Evolutionary conservation across 1,140 invertebrate genomes (phyloP).

Genomic region (Ruditapes philippinarum): DNA sequence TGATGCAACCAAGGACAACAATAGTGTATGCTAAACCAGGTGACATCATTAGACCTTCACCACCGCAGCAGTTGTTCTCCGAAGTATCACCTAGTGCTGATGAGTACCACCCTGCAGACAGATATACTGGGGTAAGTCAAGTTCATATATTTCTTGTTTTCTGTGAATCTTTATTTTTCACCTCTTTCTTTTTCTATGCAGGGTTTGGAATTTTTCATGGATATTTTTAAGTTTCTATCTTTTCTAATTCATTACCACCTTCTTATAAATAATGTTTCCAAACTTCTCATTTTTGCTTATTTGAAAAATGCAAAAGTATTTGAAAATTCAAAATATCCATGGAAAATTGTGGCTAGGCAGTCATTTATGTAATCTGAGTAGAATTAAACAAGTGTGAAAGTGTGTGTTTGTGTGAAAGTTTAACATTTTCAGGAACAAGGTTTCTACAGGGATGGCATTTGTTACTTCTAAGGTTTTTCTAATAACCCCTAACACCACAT

Average conservation of each 20-base stretch:
- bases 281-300: too few relatives aligned
- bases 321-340: slow-evolving; percentile 14
- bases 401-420: slow-evolving; percentile 35
- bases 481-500: slow-evolving; percentile 61
- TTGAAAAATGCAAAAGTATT: too few relatives aligned
- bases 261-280: too few relatives aligned
- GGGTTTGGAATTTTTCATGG: slow-evolving; percentile 46
- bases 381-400: slow-evolving; percentile 1
- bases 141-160: slow-evolving; percentile 21
- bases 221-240: slow-evolving; percentile 16
- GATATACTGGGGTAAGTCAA: slow-evolving; percentile 68
- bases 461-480: slow-evolving; percentile 10
- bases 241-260: too few relatives aligned
- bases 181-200: slow-evolving; percentile 23
- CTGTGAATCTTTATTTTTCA: not conserved
- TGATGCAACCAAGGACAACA: slow-evolving; percentile 71
- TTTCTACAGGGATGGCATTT: slow-evolving; percentile 45
- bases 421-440: slow-evolving; percentile 30
- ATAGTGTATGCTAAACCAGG: slow-evolving; percentile 80
- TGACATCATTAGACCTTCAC: slow-evolving; percentile 76
- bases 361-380: slow-evolving; percentile 38
- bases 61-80: slow-evolving; percentile 45
- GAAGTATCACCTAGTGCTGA: slow-evolving; percentile 40
- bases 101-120: slow-evolving; percentile 44
- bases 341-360: slow-evolving; percentile 44